phyloP scores from a whole-genome alignment of 2,888 invertebrate genomes.

The Julus scandinavius region DNA sequence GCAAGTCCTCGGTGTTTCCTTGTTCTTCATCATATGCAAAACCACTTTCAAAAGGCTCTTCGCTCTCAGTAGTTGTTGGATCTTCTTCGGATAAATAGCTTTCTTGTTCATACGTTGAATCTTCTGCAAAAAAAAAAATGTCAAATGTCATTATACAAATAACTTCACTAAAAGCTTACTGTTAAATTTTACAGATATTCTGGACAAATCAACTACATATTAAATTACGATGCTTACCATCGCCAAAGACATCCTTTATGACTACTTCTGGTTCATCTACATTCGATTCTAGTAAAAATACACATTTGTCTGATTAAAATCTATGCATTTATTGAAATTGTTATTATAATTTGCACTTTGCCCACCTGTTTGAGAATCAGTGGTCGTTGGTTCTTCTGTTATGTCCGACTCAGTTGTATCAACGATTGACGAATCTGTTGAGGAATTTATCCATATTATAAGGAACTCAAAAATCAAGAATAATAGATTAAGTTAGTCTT shows the following conservation, averaged over 20 bases:
- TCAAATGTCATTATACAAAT: not conserved
- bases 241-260: conserved; percentile 55
- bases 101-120: conserved; percentile 40
- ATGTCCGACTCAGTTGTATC: conserved; percentile 44
- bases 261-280: conserved; percentile 54
- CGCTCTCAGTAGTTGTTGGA: conserved; percentile 8
- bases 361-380: conserved; percentile 18
- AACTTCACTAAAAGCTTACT: not conserved
- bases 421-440: conserved; percentile 36
- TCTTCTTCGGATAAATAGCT: conserved; percentile 24
- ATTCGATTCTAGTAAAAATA: not conserved
- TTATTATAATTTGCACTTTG: not conserved
- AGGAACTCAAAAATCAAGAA: not conserved
- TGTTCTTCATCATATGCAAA: conserved; percentile 27
- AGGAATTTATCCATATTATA: conserved; percentile 21
- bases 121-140: conserved; percentile 25
- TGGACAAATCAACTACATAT: not conserved
- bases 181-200: not conserved
- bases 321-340: not conserved
- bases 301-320: not conserved
- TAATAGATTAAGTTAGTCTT: not conserved
- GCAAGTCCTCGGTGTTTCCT: not conserved
- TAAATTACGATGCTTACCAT: conserved; percentile 49
- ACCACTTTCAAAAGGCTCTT: conserved; percentile 51
- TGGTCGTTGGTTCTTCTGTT: conserved; percentile 29